Conservation (phyloP, 2,113 vertebrate species). For the Natator depressus region DNA sequence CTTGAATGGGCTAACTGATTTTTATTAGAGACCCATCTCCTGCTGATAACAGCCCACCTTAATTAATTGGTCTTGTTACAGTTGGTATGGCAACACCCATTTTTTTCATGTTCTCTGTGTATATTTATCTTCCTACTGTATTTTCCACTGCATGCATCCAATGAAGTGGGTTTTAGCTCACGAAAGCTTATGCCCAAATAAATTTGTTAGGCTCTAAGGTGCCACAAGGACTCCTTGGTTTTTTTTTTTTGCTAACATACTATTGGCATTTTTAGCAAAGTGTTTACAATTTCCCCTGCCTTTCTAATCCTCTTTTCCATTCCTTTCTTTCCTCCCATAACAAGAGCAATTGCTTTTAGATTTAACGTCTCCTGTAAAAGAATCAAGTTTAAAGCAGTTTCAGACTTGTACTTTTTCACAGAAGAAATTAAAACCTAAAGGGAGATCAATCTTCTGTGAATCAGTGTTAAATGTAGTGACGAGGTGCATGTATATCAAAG, state of each 20-base stretch:
- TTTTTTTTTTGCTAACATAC: no score
- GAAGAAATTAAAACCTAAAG: not conserved
- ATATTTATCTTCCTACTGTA: no score
- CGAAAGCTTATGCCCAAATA: no score
- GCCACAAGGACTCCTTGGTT: no score
- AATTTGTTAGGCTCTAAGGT: no score
- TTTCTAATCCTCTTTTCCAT: not conserved
- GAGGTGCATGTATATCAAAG: not conserved
- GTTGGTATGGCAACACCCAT: no score
- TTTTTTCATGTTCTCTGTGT: no score
- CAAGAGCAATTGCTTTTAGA: not conserved
- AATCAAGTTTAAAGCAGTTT: not conserved
- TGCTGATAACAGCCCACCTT: no score
- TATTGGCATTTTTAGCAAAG: not conserved
- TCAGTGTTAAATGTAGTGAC: not conserved
- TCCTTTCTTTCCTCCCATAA: fast-evolving
- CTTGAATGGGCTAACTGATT: not conserved
- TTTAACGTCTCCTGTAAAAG: not conserved
- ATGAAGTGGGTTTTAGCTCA: no score
- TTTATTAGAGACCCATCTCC: not conserved
- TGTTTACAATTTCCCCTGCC: not conserved
- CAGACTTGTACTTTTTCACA: not conserved
- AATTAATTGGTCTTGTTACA: no score
- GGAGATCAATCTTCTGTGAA: not conserved
- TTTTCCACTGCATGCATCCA: no score